Percentiles rank a stretch among this genome's conserved stretches.
Conservation (phyloP, 2,113 vertebrate genomes). For the Nipponia nippon region DNA sequence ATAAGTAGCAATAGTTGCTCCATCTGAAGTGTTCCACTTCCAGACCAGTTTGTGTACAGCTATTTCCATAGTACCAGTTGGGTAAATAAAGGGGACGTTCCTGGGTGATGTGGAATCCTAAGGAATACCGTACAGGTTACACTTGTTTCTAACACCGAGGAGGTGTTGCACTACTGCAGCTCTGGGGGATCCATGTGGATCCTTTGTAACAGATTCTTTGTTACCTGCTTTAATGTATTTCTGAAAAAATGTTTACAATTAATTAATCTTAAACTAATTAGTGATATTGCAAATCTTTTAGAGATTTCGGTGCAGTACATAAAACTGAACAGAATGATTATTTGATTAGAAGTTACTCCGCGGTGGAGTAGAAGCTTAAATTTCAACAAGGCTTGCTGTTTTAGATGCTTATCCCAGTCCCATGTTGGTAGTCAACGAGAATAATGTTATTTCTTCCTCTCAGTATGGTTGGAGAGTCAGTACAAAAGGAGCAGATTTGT, state of each 20-base stretch:
- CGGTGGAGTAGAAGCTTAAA: neutral
- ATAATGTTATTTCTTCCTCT: neutral
- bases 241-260: neutral
- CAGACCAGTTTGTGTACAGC: neutral
- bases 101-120: rapidly evolving
- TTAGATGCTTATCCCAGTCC: neutral
- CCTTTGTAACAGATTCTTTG: neutral
- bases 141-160: neutral
- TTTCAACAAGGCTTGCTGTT: neutral
- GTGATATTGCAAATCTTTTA: neutral
- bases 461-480: neutral
- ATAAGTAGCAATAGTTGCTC: neutral
- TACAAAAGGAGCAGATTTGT: neutral
- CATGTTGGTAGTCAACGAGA: neutral
- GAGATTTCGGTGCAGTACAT: neutral
- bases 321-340: neutral
- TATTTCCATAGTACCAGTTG: neutral
- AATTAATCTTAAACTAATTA: neutral
- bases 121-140: neutral
- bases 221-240: neutral
- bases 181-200: neutral
- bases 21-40: neutral
- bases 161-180: neutral
- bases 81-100: neutral
- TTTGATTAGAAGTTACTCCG: neutral